Conservation (phyloP, 1,140 invertebrate genomes). For the Nilaparvata lugens region DNA sequence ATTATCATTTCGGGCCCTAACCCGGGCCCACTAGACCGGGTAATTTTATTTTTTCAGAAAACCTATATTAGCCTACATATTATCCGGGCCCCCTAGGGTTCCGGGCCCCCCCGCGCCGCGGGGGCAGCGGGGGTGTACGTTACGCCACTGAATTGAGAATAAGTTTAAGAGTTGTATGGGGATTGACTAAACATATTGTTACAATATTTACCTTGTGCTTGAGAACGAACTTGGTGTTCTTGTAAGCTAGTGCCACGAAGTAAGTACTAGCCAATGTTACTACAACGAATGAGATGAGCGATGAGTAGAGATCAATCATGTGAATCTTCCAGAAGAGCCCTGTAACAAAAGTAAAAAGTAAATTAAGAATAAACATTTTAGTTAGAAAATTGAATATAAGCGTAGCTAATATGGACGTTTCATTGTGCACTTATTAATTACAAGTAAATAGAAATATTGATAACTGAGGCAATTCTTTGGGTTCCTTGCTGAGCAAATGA, state of each 20-base stretch:
- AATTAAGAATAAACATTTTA: constrained; percentile 15
- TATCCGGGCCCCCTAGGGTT: not conserved
- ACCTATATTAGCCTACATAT: no score
- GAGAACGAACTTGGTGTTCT: constrained; percentile 95
- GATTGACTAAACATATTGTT: constrained; percentile 8
- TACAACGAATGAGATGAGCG: constrained; percentile 75
- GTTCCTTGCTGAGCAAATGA: no score
- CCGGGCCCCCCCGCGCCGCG: no score
- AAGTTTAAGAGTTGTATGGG: no score
- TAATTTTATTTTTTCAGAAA: not conserved
- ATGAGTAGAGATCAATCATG: constrained; percentile 86
- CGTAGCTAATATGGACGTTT: constrained; percentile 37
- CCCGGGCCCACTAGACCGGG: not conserved
- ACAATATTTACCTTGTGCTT: constrained; percentile 80
- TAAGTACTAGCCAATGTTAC: constrained; percentile 85
- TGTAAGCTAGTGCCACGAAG: constrained; percentile 90
- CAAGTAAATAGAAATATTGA: not conserved
- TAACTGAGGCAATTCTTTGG: no score
- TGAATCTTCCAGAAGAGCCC: constrained; percentile 99
- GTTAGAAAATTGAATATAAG: no score
- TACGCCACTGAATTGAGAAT: no score
- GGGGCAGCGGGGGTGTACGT: no score
- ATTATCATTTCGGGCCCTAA: no score
- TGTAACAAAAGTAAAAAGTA: constrained; percentile 37
- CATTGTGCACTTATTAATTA: not conserved